These are phyloP conservation scores for Lutjanus argentimaculatus DNA, from an alignment of 2,797 vertebrate genomes.

Conservation along the genomic window DNA sequence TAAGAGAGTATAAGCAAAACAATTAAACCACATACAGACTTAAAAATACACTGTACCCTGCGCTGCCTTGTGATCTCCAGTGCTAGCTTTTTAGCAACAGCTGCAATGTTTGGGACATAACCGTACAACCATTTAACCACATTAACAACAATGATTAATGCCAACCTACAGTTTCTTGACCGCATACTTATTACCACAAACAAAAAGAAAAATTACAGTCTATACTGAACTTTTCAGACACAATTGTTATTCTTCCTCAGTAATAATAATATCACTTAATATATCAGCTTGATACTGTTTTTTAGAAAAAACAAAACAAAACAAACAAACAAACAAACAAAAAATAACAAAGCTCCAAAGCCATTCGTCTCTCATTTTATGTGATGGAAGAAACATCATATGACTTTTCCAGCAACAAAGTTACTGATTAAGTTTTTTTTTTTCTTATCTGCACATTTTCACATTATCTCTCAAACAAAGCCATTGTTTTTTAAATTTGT, in stretches of 20 bases:
- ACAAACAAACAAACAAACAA: no score
- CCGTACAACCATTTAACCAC: background rate
- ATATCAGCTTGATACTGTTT: background rate
- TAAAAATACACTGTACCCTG: background rate
- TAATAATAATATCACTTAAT: background rate
- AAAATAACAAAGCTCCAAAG: no score
- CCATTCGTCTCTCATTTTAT: background rate
- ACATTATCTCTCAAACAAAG: background rate
- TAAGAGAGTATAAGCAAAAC: background rate
- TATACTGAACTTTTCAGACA: background rate
- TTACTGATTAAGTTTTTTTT: no score
- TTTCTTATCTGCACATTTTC: background rate
- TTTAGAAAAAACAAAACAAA: no score
- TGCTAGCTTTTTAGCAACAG: background rate
- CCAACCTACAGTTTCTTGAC: background rate
- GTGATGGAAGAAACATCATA: background rate
- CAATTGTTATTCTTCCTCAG: background rate
- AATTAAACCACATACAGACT: background rate
- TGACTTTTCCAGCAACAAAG: background rate
- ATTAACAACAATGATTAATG: background rate
- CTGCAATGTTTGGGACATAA: background rate
- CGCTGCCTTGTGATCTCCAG: background rate
- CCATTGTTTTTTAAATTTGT: background rate
- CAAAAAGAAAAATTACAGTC: background rate
- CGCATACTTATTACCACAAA: background rate